Conservation (phyloP, 2,888 invertebrate genomes). For the Oxycera nigricornis region DNA sequence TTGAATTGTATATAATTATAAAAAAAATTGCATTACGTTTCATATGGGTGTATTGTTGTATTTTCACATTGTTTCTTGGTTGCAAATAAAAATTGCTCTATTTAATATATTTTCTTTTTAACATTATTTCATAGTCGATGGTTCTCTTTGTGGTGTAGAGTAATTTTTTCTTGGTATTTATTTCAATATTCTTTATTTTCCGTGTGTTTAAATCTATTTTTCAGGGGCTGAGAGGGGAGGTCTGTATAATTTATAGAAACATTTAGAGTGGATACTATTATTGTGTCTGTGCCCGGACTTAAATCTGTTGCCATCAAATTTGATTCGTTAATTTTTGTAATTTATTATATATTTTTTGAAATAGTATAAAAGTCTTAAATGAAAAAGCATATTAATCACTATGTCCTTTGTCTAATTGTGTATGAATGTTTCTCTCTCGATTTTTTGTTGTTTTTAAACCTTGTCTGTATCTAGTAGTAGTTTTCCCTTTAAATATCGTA, state of each 20-base stretch:
- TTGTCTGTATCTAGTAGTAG: conserved; percentile 12
- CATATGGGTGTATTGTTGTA: conserved; percentile 27
- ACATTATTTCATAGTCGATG: conserved; percentile 36
- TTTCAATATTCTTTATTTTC: conserved; percentile 1
- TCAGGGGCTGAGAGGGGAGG: background rate
- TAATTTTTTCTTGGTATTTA: conserved; percentile 5
- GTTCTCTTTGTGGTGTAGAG: conserved; percentile 18
- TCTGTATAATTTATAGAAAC: conserved; percentile 1
- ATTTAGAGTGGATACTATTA: conserved; percentile 4
- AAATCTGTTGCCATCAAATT: background rate
- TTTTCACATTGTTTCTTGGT: conserved; percentile 24
- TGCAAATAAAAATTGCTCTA: conserved; percentile 39
- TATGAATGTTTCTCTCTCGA: conserved; percentile 6
- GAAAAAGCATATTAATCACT: conserved; percentile 21
- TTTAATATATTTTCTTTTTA: conserved; percentile 35
- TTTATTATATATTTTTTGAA: conserved; percentile 16
- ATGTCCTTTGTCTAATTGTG: conserved; percentile 26
- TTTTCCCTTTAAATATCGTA: conserved; percentile 25
- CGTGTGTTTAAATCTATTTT: background rate
- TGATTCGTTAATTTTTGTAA: background rate
- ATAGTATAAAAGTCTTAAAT: conserved; percentile 37
- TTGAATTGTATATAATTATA: conserved; percentile 33
- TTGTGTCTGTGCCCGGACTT: conserved; percentile 23
- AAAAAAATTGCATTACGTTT: conserved; percentile 32
- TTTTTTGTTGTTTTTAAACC: conserved; percentile 2